phyloP scores from a whole-genome alignment of 2,797 vertebrate genomes.

The Esox lucius region DNA sequence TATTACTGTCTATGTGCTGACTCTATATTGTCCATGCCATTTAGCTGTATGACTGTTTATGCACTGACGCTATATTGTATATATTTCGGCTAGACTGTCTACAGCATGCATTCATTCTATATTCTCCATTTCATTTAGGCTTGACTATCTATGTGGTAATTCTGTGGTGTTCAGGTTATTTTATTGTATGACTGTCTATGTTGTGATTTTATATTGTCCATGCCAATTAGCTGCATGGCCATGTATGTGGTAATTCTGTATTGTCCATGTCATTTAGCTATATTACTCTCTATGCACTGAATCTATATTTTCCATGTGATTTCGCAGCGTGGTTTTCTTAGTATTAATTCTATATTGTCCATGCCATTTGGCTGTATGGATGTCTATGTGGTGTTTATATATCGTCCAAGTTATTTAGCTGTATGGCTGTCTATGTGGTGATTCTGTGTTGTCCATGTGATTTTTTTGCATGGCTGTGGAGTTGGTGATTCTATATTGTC shows the following conservation, averaged over 20 bases:
- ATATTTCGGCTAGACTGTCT: background rate
- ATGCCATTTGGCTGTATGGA: too few relatives aligned
- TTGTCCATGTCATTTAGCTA: background rate
- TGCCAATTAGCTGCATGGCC: background rate
- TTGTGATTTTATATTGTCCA: background rate
- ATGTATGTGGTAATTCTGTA: background rate
- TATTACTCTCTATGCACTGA: background rate
- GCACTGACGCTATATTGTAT: background rate
- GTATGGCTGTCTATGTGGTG: too few relatives aligned
- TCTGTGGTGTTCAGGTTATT: background rate
- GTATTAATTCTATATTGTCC: too few relatives aligned
- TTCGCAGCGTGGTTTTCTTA: too few relatives aligned
- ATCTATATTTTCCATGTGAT: background rate
- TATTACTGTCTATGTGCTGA: background rate
- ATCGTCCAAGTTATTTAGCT: too few relatives aligned
- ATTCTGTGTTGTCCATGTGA: too few relatives aligned
- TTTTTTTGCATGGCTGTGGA: too few relatives aligned
- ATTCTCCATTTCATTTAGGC: background rate
- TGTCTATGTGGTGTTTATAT: too few relatives aligned
- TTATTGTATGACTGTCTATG: background rate
- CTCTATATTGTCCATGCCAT: background rate
- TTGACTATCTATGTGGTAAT: background rate
- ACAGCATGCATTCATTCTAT: background rate
- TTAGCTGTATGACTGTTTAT: background rate
- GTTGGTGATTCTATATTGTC: too few relatives aligned